Percentiles rank a stretch among this genome's conserved stretches.
phyloP scores from a whole-genome alignment of 2,797 vertebrate genomes.

The Clarias pachynema region DNA sequence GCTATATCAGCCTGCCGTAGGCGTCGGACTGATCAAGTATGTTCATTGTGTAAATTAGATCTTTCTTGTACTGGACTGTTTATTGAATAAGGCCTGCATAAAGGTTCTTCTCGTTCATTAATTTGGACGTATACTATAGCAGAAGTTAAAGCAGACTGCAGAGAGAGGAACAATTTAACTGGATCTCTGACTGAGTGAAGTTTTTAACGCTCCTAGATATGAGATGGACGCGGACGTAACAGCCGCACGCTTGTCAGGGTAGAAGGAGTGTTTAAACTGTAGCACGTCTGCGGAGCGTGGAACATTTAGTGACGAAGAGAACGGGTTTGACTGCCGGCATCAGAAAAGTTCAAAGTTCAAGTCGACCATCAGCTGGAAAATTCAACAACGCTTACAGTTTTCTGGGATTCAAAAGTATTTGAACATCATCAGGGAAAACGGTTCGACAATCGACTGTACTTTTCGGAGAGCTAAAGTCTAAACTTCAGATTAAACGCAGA shows the following conservation, averaged over 20 bases:
- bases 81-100: neutral
- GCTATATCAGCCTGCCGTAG: neutral
- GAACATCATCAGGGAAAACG: too few species aligned
- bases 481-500: too few species aligned
- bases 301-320: constrained; percentile 28
- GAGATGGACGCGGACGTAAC: constrained; percentile 10
- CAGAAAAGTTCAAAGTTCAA: too few species aligned
- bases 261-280: constrained; percentile 1
- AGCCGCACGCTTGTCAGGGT: neutral
- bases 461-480: too few species aligned
- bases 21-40: neutral
- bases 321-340: neutral
- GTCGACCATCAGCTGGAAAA: too few species aligned
- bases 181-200: neutral
- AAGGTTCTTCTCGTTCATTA: constrained; percentile 29
- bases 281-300: constrained; percentile 10
- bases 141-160: neutral
- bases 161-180: neutral
- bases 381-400: too few species aligned
- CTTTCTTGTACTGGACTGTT: neutral
- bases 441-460: too few species aligned
- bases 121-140: neutral
- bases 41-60: neutral
- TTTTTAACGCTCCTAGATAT: neutral
- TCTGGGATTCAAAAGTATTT: too few species aligned